Base-by-base conservation (phyloP, 2,113 vertebrate genomes). In the Pionites leucogaster region DNA sequence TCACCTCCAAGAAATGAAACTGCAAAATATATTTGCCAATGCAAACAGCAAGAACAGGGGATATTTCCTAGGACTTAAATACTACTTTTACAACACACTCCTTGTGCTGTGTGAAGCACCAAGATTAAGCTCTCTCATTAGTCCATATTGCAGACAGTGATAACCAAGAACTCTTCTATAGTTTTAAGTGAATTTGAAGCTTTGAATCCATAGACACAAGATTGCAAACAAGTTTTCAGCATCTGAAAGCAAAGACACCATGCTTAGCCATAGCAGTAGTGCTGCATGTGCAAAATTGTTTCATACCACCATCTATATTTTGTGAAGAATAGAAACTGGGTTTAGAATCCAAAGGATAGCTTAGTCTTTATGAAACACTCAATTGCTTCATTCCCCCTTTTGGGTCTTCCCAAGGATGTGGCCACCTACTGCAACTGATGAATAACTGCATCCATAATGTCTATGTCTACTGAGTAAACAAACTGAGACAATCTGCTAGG, bases 201-300 rank as follows among this genome's bases (percentile, higher is more conserved):
- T 46, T 59, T 31, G 28, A 60, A 37, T 33, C 31, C 23, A 41
- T 7, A 46, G 15, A 74, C 5, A n/a, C 4, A 41, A 68, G 7
- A 49, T 50, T 62, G 37, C 52, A 11, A 74, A 49, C 20, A 19
- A 59, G 2, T 5, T 52, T 88, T 79, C 24, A 85, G 27, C 17
- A 17, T 42, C 19, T 80, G 16, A 68, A 37, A 35, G 12, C 42
- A 70, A 4, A 67, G n/a, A 29, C 3, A 57, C 6, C 19, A 17
- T 0, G 1, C 16, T 76, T 29, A 63, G 17, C 18, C 42, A n/a
- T 0, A 68, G 18, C 49, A 76, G 3, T 16, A 41, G 16, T 24
- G 41, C 28, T 84, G 22, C 14, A 64, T 33, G 33, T 57, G 16
- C 31, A 71, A 70, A 29, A 67, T 13, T 3, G 0, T 10, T 67